These are phyloP conservation scores for Anser cygnoides DNA, from an alignment of 2,113 vertebrate genomes.

Conservation along the genomic window DNA sequence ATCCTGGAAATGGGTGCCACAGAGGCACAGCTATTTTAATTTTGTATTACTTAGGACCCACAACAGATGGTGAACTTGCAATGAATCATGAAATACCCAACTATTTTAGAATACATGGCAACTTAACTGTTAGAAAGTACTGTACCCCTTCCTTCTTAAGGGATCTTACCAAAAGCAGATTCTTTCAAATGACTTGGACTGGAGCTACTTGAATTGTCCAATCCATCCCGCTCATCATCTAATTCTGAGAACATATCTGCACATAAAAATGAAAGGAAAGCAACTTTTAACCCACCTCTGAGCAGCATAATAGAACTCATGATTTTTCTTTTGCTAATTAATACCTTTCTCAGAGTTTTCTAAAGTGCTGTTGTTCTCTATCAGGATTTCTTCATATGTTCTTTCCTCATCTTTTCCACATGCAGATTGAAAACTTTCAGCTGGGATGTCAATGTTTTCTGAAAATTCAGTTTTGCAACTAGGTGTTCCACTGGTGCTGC, in stretches of 20 bases:
- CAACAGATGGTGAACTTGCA: not conserved
- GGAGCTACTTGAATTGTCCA: slow-evolving; percentile 62
- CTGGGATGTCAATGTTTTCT: slow-evolving; percentile 33
- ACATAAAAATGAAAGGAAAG: not conserved
- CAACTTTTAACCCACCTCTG: not conserved
- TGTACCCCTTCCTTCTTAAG: not conserved
- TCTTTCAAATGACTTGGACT: slow-evolving; percentile 69
- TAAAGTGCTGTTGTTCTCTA: slow-evolving; percentile 50
- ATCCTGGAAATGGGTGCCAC: not conserved
- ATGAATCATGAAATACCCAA: not conserved
- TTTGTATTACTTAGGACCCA: not conserved
- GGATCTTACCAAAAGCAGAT: slow-evolving; percentile 67
- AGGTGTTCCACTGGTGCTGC: slow-evolving; percentile 58
- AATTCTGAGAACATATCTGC: slow-evolving; percentile 72
- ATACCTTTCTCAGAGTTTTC: slow-evolving; percentile 72
- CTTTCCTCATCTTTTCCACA: slow-evolving; percentile 57
- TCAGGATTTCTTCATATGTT: slow-evolving; percentile 42
- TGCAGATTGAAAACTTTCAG: slow-evolving; percentile 25
- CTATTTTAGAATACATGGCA: not conserved
- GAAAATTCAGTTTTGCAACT: slow-evolving; percentile 71
- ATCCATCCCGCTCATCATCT: slow-evolving; percentile 67
- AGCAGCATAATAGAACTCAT: not conserved
- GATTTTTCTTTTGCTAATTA: not conserved
- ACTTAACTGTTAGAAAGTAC: not conserved
- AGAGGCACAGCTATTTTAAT: not conserved